Conservation (phyloP, 2,888 invertebrate genomes). For the Nasonovia ribisnigri region DNA sequence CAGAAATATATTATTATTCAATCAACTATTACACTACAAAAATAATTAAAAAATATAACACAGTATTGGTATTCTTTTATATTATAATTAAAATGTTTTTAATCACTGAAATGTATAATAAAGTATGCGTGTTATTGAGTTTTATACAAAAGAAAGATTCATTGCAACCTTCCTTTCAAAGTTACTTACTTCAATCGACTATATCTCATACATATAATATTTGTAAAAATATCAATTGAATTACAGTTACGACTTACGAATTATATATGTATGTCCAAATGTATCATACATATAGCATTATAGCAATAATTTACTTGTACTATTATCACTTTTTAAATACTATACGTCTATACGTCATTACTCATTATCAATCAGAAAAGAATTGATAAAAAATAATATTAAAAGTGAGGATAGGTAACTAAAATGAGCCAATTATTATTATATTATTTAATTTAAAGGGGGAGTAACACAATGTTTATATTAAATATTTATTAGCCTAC, state of each 20-base stretch:
- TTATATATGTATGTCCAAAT: not conserved
- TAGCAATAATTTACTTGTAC: not conserved
- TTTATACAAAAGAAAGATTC: not conserved
- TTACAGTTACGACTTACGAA: not conserved
- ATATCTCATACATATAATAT: not conserved
- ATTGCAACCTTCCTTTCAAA: not conserved
- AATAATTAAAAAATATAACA: not conserved
- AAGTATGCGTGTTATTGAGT: not conserved
- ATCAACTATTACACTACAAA: not conserved
- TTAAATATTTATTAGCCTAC: constrained; percentile 10
- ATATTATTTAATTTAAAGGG: not conserved
- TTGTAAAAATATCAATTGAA: not conserved
- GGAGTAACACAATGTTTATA: not conserved
- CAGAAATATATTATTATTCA: not conserved
- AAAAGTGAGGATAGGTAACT: too few species aligned
- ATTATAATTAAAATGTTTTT: not conserved
- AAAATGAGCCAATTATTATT: not conserved
- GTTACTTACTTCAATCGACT: not conserved
- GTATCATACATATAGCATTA: not conserved
- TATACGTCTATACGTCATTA: not conserved
- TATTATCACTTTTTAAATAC: not conserved
- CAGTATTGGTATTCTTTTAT: not conserved
- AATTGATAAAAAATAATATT: not conserved
- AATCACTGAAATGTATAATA: not conserved
- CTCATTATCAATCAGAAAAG: not conserved